These are phyloP conservation scores for Linurgus olivaceus DNA, from an alignment of 2,797 vertebrate genomes.

Conservation along the genomic window DNA sequence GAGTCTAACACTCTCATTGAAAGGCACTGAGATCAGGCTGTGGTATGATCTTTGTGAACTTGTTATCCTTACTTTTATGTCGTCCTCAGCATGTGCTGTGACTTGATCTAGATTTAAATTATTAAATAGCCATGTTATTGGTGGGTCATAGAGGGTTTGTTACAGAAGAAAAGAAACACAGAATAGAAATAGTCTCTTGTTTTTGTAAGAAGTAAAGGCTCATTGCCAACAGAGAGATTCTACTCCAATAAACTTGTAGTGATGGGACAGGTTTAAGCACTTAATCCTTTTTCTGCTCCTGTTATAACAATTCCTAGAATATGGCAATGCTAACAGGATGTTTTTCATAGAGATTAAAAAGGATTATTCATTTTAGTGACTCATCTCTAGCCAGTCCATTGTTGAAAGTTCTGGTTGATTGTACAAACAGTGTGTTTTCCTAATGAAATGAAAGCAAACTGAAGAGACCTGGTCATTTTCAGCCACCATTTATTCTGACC, in stretches of 20 bases:
- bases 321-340: constrained; percentile 54
- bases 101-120: neutral
- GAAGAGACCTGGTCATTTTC: neutral
- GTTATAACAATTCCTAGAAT: constrained; percentile 55
- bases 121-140: neutral
- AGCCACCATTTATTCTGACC: neutral
- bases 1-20: neutral
- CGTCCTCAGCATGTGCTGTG: neutral
- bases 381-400: constrained; percentile 41
- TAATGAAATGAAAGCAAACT: constrained; percentile 23
- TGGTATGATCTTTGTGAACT: neutral
- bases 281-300: constrained; percentile 45
- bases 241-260: constrained; percentile 10
- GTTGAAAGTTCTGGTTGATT: constrained; percentile 19
- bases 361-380: constrained; percentile 57
- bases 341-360: constrained; percentile 61
- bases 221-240: neutral
- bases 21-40: neutral
- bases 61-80: neutral
- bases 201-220: neutral
- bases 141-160: neutral
- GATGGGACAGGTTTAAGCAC: constrained; percentile 32
- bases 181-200: neutral
- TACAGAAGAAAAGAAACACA: neutral
- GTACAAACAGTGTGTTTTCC: neutral